These are phyloP conservation scores for Epinephelus moara DNA, from an alignment of 2,113 vertebrate species.

Conservation along the genomic window DNA sequence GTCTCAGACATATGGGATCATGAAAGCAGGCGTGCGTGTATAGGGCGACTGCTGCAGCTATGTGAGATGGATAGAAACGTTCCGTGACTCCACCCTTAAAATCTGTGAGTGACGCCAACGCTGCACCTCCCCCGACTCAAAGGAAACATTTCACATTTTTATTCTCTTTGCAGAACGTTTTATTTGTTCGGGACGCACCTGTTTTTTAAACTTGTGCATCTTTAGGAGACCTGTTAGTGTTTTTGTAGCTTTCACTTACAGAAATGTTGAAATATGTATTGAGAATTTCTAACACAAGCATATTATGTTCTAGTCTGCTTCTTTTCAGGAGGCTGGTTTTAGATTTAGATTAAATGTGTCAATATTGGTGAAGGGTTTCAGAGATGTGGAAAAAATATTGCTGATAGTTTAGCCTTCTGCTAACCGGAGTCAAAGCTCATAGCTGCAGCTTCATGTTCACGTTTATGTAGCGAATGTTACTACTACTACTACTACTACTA, in stretches of 20 bases:
- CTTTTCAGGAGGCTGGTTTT: too few species aligned
- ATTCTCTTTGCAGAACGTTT: conserved; percentile 10
- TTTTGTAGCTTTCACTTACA: background rate
- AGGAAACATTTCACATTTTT: conserved; percentile 16
- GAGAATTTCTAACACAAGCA: too few species aligned
- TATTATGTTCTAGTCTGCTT: too few species aligned
- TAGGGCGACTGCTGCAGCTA: conserved; percentile 5
- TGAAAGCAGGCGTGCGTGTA: conserved; percentile 28
- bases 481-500: too few species aligned
- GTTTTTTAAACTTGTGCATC: background rate
- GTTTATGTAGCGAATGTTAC: too few species aligned
- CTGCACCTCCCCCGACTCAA: background rate
- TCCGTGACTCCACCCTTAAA: background rate
- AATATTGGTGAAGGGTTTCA: too few species aligned
- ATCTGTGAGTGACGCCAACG: conserved; percentile 7
- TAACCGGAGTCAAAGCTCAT: too few species aligned
- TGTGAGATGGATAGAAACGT: conserved; percentile 36
- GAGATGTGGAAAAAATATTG: too few species aligned
- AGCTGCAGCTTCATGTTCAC: too few species aligned
- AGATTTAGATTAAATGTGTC: too few species aligned
- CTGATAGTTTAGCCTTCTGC: too few species aligned
- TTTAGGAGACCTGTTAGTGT: background rate
- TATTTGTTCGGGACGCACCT: background rate
- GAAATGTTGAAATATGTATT: too few species aligned
- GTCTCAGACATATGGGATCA: conserved; percentile 27